phyloP scores from a whole-genome alignment of 1,140 invertebrate genomes.

The Mya arenaria region DNA sequence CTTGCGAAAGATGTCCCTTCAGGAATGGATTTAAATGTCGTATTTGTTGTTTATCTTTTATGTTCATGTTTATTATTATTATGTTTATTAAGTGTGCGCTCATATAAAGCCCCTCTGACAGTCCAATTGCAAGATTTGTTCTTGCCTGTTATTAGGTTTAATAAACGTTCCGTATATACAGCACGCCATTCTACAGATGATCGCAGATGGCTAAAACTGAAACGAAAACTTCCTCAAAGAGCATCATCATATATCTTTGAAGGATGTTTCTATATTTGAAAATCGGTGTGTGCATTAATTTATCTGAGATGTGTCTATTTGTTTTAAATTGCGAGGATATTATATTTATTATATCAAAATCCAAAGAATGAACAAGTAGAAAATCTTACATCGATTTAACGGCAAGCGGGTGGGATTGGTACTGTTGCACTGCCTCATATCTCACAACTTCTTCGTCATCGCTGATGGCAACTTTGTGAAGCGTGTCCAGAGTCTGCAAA shows the following conservation, averaged over 20 bases:
- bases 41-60: no score
- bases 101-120: no score
- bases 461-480: slow-evolving; percentile 1
- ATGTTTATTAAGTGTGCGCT: no score
- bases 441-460: slow-evolving; percentile 40
- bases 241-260: not conserved
- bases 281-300: not conserved
- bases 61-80: no score
- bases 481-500: slow-evolving; percentile 5
- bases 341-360: not conserved
- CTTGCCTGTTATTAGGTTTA: no score
- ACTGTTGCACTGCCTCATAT: slow-evolving; percentile 41
- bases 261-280: not conserved
- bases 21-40: no score
- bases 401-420: slow-evolving; percentile 31
- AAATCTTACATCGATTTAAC: not conserved
- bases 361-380: not conserved
- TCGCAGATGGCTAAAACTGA: no score
- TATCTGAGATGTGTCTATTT: not conserved
- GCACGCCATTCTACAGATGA: no score
- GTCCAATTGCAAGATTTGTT: no score
- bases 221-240: not conserved
- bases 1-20: no score
- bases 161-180: no score
- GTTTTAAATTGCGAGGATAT: not conserved